Evolutionary conservation across 1,140 invertebrate genomes (phyloP).

Genomic region (Euura lappo): DNA sequence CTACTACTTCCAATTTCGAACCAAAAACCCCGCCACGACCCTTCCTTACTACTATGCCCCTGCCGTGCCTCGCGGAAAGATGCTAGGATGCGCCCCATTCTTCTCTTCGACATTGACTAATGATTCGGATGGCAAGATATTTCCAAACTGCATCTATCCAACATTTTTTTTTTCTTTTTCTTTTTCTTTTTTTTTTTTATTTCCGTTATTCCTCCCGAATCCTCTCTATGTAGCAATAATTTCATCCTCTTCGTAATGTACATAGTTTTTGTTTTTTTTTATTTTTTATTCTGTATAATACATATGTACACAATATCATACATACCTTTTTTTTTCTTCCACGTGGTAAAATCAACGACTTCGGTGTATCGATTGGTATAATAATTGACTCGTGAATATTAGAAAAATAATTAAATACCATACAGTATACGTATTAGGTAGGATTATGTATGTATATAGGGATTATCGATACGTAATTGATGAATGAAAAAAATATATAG

Average conservation of each 20-base stretch:
- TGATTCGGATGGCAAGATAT: constrained; percentile 25
- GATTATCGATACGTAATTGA: no score
- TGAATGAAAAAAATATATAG: no score
- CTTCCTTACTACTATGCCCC: constrained; percentile 32
- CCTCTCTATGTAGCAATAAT: background rate
- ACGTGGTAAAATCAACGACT: no score
- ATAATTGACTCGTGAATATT: no score
- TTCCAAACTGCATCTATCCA: constrained; percentile 12
- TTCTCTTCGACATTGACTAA: constrained; percentile 52
- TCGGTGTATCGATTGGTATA: no score
- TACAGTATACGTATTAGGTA: no score
- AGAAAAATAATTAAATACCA: no score
- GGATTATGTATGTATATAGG: no score
- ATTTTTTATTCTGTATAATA: background rate
- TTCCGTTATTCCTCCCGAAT: no score
- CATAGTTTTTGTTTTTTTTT: no score
- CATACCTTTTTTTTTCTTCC: no score
- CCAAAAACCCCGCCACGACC: background rate
- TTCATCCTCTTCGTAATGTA: background rate
- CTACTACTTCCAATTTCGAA: no score
- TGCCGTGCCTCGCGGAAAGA: constrained; percentile 22
- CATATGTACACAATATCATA: background rate
- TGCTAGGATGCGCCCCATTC: constrained; percentile 48
- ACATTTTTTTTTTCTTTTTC: background rate
- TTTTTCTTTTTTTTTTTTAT: background rate